Conservation (phyloP, 2,113 vertebrate genomes). For the Dendrocopos noguchii region DNA sequence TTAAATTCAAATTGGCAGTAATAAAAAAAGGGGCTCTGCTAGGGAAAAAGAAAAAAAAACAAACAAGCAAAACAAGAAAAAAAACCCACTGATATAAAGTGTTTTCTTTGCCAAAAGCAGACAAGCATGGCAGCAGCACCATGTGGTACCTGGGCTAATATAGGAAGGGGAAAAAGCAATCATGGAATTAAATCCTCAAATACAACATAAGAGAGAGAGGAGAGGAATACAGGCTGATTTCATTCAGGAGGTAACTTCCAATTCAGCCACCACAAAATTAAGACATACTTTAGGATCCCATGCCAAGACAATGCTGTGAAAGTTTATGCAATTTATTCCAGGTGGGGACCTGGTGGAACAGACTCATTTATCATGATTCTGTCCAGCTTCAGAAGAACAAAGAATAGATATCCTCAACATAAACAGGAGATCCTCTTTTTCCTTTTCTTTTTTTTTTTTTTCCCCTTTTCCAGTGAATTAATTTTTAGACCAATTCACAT, state of each 20-base stretch:
- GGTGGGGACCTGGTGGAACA: conserved; percentile 33
- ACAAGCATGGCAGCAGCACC: conserved; percentile 22
- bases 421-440: background rate
- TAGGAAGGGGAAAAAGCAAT: background rate
- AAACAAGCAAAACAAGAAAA: background rate
- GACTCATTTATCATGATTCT: conserved; percentile 39
- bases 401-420: background rate
- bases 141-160: conserved; percentile 31
- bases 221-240: conserved; percentile 16
- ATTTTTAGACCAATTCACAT: background rate
- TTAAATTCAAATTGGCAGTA: conserved; percentile 16
- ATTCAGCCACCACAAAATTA: conserved; percentile 31
- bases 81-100: background rate
- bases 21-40: background rate
- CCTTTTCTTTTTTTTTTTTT: background rate
- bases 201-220: background rate
- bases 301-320: conserved; percentile 40
- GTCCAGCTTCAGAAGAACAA: background rate
- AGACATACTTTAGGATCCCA: background rate
- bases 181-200: background rate
- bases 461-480: background rate
- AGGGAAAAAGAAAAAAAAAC: background rate
- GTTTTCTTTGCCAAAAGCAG: background rate
- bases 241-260: conserved; percentile 10
- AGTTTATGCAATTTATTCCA: conserved; percentile 61